Base-by-base conservation (phyloP, 2,113 vertebrate species). In the Blennius ocellaris region DNA sequence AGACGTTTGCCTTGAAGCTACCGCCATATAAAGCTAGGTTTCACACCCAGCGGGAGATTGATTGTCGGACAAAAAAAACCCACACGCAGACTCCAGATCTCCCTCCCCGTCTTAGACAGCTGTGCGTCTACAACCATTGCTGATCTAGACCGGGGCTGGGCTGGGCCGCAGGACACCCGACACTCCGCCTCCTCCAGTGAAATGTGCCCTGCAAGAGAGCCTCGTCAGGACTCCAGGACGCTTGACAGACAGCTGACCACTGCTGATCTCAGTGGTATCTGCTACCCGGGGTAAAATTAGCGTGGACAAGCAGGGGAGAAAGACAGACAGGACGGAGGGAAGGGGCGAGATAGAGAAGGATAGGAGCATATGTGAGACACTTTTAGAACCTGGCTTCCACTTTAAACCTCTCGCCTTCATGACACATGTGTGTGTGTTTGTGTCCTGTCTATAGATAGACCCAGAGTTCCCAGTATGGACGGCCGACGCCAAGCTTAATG, bases 221-320 rank as follows among this genome's bases (percentile, higher is more conserved):
- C 69, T 73, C 82, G 76, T 82, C 77, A 71, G 57, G 52, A 57
- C 73, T 61, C 66, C 47, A 30, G 52, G 70, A 81, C 11, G 49
- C 73, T 75, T 84, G 85, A 88, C 84, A 73, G 81, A 88, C 87
- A 92, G 90, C 87, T 87, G 85, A 87, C 66, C 82, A 41, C 69
- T 11, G 12, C 74, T 89, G 87, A 88, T 87, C 78, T 73, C 60
- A 56, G 74, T 63, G 74, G 85, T 87, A 89, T 90, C 84, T 84
- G 80, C 85, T 82, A 83, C 75, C 67, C 36, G 73, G 78, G 72
- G 21, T 88, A 81, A 88, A 90, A 89, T 75, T 78, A 85, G 80
- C 67, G 53, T 5, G 15, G 44, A 60, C 56, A 65, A 54, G 21
- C 11, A 39, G 64, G 51, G 15, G 14, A 68, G 60, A 7, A 30